These are phyloP conservation scores for Pachypanchax playfairii DNA, from an alignment of 2,113 vertebrate genomes.

Conservation along the genomic window DNA sequence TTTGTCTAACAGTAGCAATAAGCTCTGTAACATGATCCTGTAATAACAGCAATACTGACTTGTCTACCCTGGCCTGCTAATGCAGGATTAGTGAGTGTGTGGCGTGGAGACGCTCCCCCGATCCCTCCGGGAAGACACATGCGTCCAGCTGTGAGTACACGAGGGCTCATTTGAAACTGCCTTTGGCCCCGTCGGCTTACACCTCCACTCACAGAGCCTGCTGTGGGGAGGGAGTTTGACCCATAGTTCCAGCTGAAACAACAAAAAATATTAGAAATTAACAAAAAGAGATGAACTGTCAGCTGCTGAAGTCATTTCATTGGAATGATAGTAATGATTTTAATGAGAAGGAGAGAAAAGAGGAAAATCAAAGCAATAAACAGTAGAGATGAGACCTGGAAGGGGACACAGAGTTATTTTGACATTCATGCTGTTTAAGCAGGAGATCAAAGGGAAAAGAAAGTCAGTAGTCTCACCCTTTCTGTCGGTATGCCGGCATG, in stretches of 20 bases:
- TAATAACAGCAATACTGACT: slow-evolving; percentile 71
- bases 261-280: slow-evolving; percentile 18
- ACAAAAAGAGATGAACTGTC: neutral
- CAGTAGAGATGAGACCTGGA: neutral
- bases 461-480: slow-evolving; percentile 80
- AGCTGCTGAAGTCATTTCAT: neutral
- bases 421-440: slow-evolving; percentile 20
- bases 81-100: slow-evolving; percentile 85
- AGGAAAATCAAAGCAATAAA: slow-evolving; percentile 17
- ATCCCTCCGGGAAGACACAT: slow-evolving; percentile 86
- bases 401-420: slow-evolving; percentile 10
- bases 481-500: slow-evolving; percentile 90
- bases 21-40: neutral
- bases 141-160: slow-evolving; percentile 84
- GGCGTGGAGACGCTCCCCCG: slow-evolving; percentile 86
- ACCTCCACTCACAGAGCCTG: slow-evolving; percentile 92
- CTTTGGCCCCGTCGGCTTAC: slow-evolving; percentile 86
- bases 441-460: slow-evolving; percentile 41
- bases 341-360: slow-evolving; percentile 3
- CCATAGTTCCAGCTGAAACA: slow-evolving; percentile 87
- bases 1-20: neutral
- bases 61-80: slow-evolving; percentile 88
- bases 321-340: slow-evolving; percentile 1
- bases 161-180: slow-evolving; percentile 88
- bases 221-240: slow-evolving; percentile 95